Base-by-base conservation (phyloP, 2,797 vertebrate genomes). In the Naso thynnoides region DNA sequence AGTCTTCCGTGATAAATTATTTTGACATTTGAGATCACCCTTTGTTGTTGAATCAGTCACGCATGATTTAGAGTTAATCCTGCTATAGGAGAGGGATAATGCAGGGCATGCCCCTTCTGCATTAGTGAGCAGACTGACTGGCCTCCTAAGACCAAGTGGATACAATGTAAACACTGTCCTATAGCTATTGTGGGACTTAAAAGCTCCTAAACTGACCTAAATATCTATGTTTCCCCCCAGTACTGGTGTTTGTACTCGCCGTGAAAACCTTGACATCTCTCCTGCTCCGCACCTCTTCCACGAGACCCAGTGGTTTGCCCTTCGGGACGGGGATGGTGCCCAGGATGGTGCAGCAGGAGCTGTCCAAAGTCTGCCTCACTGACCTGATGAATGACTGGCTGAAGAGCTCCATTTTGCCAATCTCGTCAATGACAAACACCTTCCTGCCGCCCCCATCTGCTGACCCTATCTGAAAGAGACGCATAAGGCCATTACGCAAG, bases 401-500 rank as follows among this genome's bases (percentile, higher is more conserved):
- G 92, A 98, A 98, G 64, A 99, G 96, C 68, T 99, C 98, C 98
- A 99, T 99, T 91, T 97, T 99, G 45, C 98, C 97, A 9, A 99
- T 94, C 93, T 99, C 98, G 36, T 99, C 97, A 2, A 99, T 95
- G 87, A 99, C 78, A 36, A 96, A 98, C 45, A 98, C 92, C 58
- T 83, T 94, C 79, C 81, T 91, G 79, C 75, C 75, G 23, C 78
- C 52, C 18, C 78, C 86, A 0, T 56, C 68, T 7, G 78, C 49
- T 11, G 71, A 50, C 52, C 76, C 88, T 2, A 89, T 79, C 97
- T 98, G 89, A 74, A 58, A 50, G 56, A 4, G 14, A 45, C 1
- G 47, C 0, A 26, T 16, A 38, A 38, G 16, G 48, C 45, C 21
- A 52, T 50, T 19, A 47, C 33, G 60, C 24, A 55, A 36, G n/a